phyloP scores from a whole-genome alignment of 2,888 invertebrate species.

The Labia minor region DNA sequence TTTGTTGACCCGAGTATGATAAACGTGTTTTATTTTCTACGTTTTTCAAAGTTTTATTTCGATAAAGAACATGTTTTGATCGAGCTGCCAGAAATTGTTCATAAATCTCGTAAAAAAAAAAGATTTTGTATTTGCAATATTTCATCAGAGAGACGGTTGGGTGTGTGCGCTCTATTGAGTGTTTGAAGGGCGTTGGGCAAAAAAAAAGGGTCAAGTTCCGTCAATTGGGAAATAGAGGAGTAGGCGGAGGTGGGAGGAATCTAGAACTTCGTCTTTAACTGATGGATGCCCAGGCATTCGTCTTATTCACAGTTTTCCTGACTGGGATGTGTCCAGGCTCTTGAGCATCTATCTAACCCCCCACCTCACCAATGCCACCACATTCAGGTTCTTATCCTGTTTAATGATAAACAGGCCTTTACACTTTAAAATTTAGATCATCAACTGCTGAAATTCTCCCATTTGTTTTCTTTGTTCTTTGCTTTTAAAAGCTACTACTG shows the following conservation, averaged over 20 bases:
- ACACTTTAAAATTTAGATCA: background rate
- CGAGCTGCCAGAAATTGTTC: slow-evolving; percentile 8
- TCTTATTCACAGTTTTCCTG: background rate
- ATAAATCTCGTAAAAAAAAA: slow-evolving; percentile 8
- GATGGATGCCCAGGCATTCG: slow-evolving; percentile 7
- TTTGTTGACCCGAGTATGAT: slow-evolving; percentile 1
- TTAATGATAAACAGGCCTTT: background rate
- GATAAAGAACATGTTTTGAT: slow-evolving; percentile 13
- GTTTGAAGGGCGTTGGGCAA: background rate
- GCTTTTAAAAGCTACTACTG: background rate
- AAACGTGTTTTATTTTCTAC: background rate
- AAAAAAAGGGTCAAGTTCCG: background rate
- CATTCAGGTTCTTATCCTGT: background rate
- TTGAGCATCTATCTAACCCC: background rate
- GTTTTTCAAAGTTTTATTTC: slow-evolving; percentile 5
- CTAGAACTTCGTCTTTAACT: background rate
- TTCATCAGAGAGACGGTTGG: background rate
- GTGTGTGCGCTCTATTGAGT: background rate
- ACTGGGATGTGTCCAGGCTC: background rate
- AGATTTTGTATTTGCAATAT: background rate
- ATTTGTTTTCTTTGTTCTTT: background rate
- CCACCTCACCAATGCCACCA: too few species aligned
- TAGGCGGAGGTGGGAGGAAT: background rate
- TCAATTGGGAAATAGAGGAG: background rate
- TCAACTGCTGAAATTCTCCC: background rate